Percentiles rank a stretch among this genome's conserved stretches.
Conservation (phyloP, 1,140 invertebrate genomes). For the Frieseomelitta varia region DNA sequence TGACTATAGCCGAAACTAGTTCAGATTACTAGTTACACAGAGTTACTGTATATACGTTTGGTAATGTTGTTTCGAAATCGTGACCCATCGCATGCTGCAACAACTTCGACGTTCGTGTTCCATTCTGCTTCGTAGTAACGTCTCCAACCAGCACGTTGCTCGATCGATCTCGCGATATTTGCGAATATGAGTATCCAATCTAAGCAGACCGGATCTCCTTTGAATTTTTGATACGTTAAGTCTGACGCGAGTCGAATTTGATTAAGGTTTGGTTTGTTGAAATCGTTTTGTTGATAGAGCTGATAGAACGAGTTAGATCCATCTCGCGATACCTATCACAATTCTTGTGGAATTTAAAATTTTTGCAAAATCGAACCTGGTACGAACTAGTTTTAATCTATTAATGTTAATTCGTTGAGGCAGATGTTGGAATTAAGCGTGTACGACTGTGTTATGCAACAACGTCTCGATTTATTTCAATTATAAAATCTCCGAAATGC, state of each 20-base stretch:
- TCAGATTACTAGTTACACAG: slow-evolving; percentile 45
- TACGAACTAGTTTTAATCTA: too few species aligned
- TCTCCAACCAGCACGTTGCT: slow-evolving; percentile 13
- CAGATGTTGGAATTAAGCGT: too few species aligned
- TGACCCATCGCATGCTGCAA: slow-evolving; percentile 22
- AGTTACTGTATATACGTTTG: slow-evolving; percentile 23
- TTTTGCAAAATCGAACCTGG: too few species aligned
- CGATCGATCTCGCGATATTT: slow-evolving; percentile 32
- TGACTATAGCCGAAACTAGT: slow-evolving; percentile 30
- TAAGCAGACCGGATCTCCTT: neutral
- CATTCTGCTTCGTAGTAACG: slow-evolving; percentile 25
- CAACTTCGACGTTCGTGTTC: slow-evolving; percentile 27
- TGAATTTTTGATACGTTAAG: neutral
- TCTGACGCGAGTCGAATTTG: neutral
- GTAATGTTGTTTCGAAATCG: slow-evolving; percentile 44
- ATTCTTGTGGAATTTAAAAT: too few species aligned
- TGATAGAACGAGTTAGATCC: too few species aligned
- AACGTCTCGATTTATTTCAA: neutral
- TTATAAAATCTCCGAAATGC: neutral
- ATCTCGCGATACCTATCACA: too few species aligned
- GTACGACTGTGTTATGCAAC: neutral
- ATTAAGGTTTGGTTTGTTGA: neutral
- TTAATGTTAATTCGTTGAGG: too few species aligned
- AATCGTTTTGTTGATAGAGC: neutral
- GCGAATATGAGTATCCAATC: slow-evolving; percentile 21